Conservation (phyloP, 2,797 vertebrate species). For the Onychomys torridus region DNA sequence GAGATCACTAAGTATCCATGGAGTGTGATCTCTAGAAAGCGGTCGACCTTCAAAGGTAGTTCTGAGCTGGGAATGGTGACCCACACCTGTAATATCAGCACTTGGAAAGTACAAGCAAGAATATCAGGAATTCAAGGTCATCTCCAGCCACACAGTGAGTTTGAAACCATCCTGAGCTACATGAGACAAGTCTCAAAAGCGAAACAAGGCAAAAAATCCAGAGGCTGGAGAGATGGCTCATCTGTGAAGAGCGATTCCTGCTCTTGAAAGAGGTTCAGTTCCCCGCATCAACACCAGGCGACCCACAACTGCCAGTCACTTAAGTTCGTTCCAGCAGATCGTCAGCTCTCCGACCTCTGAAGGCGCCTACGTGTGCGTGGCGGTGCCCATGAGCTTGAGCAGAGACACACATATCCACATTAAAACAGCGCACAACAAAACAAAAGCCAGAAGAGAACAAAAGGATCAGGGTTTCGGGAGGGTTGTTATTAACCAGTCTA, state of each 20-base stretch:
- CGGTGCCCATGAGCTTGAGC: not conserved
- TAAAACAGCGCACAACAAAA: not conserved
- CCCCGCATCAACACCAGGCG: not conserved
- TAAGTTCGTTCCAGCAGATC: no score
- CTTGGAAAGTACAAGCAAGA: not conserved
- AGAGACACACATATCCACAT: no score
- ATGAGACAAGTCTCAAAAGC: not conserved
- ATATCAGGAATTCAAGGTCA: not conserved
- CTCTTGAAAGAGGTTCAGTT: not conserved
- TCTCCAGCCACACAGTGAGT: not conserved
- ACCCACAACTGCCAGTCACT: not conserved
- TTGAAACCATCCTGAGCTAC: not conserved
- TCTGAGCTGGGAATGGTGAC: not conserved
- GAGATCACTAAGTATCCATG: not conserved
- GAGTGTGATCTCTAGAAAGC: slow-evolving; percentile 13
- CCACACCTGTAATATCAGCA: not conserved
- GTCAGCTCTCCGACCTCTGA: not conserved
- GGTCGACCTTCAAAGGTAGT: not conserved
- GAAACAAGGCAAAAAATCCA: not conserved
- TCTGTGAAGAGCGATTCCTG: not conserved
- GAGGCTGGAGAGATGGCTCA: not conserved
- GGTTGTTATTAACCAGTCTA: not conserved
- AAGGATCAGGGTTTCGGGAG: slow-evolving; percentile 6
- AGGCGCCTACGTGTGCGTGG: not conserved
- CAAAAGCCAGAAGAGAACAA: not conserved